These are phyloP conservation scores for Bos indicus DNA, from an alignment of 2,113 vertebrate genomes.

Conservation along the genomic window DNA sequence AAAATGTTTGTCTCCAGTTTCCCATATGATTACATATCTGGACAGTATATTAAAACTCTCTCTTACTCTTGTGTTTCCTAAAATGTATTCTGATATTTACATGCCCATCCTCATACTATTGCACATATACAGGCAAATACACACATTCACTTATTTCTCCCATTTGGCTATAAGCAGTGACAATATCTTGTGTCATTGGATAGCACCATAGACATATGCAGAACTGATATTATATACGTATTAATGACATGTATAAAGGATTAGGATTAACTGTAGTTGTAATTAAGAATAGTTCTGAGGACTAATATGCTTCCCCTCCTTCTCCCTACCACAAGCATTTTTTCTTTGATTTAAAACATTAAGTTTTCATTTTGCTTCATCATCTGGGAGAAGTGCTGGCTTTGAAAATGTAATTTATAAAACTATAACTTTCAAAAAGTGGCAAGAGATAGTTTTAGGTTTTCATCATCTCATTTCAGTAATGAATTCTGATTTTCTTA, in stretches of 20 bases:
- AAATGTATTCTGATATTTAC: neutral
- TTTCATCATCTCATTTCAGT: neutral
- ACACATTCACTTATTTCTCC: neutral
- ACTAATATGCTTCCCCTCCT: neutral
- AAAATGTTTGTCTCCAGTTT: neutral
- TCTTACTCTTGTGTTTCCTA: neutral
- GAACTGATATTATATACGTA: neutral
- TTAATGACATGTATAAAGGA: neutral
- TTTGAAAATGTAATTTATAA: slow-evolving; percentile 29
- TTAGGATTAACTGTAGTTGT: neutral
- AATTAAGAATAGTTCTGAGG: neutral
- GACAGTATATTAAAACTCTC: neutral
- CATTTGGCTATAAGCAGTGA: neutral
- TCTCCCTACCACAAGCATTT: neutral
- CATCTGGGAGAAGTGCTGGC: neutral
- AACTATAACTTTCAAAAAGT: neutral
- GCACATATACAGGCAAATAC: neutral
- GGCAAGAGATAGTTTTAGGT: neutral
- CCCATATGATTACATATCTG: neutral
- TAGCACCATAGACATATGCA: neutral
- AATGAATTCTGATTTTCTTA: slow-evolving; percentile 14
- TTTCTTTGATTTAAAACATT: slow-evolving; percentile 27
- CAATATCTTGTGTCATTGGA: neutral
- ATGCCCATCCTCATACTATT: neutral
- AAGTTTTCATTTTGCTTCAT: slow-evolving; percentile 24